A percentile compares a stretch with the other conserved stretches of the same genome.
These are phyloP conservation scores for Metopia argyrocephala DNA, from an alignment of 2,888 invertebrate genomes.

Conservation along the genomic window DNA sequence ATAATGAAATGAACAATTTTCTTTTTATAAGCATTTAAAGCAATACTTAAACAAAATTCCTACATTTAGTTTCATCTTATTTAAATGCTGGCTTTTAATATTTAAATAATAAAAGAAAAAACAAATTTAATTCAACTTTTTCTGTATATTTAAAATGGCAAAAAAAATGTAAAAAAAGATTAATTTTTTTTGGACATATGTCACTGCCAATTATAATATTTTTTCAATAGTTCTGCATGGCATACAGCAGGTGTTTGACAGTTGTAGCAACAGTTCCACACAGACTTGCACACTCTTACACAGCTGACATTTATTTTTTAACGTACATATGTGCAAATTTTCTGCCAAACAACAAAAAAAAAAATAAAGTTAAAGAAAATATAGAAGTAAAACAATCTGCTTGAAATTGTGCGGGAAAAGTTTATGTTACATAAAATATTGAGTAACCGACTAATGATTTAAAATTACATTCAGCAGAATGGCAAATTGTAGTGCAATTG, in stretches of 20 bases:
- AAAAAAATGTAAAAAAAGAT: not conserved
- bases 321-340: not conserved
- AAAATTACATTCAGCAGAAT: conserved; percentile 31
- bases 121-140: no score
- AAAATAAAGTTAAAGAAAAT: not conserved
- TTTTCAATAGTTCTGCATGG: conserved; percentile 51
- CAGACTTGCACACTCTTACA: conserved; percentile 15
- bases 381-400: not conserved
- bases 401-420: conserved; percentile 20
- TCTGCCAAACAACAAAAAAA: conserved; percentile 10
- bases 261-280: conserved; percentile 34
- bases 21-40: no score
- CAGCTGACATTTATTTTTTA: conserved; percentile 35
- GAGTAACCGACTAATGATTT: conserved; percentile 38
- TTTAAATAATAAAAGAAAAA: no score
- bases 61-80: no score
- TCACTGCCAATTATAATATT: conserved; percentile 62
- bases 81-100: no score
- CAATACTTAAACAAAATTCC: no score
- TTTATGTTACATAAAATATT: conserved; percentile 38
- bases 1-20: no score
- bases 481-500: conserved; percentile 8
- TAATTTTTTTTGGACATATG: conserved; percentile 45
- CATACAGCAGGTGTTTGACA: conserved; percentile 64
- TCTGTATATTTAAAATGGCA: not conserved